A percentile compares a stretch with the other conserved stretches of the same genome.
Conservation (phyloP, 2,113 vertebrate genomes). For the Anarhynchus alexandrinus region DNA sequence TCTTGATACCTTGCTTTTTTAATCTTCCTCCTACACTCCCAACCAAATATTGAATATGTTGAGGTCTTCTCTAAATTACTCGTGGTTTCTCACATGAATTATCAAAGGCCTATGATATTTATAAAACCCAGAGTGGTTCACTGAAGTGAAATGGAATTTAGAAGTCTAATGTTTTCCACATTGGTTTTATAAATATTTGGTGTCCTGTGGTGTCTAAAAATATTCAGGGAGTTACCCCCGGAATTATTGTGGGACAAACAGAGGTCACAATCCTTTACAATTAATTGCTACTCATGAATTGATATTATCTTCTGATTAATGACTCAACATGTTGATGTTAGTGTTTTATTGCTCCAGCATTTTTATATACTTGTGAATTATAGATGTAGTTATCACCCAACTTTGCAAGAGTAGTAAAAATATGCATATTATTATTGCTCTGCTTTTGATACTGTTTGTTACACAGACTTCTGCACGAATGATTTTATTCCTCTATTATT, state of each 20-base stretch:
- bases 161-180: not conserved
- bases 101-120: not conserved
- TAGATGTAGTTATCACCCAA: not conserved
- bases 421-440: conserved; percentile 40
- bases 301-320: conserved; percentile 64
- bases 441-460: conserved; percentile 63
- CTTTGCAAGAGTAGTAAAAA: conserved; percentile 43
- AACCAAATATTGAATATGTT: not conserved
- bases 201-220: not conserved
- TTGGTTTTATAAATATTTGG: not conserved
- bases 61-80: not conserved
- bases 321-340: conserved; percentile 39
- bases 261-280: conserved; percentile 29
- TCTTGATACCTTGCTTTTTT: not conserved
- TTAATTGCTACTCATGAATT: conserved; percentile 64
- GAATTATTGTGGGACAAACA: not conserved
- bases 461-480: conserved; percentile 47
- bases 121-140: not conserved
- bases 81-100: not conserved
- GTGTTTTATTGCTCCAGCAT: conserved; percentile 64
- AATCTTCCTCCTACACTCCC: not conserved
- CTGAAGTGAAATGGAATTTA: not conserved
- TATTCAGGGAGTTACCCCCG: not conserved
- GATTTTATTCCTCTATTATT: conserved; percentile 63
- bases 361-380: conserved; percentile 56